phyloP scores from a whole-genome alignment of 2,888 invertebrate species.

The Eupithecia dodoneata region DNA sequence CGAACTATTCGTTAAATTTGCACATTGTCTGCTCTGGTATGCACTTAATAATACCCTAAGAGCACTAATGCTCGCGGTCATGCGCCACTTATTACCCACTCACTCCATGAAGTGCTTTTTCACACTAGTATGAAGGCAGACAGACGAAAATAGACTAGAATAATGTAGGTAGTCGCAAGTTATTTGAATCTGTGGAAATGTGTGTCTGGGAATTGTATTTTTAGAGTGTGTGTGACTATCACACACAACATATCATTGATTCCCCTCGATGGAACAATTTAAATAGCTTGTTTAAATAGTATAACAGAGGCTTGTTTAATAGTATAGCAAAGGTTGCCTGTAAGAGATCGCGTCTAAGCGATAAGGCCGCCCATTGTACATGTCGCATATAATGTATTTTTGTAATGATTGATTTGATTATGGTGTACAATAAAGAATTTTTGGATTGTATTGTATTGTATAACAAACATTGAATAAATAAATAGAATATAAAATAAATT shows the following conservation, averaged over 20 bases:
- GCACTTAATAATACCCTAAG: conserved; percentile 48
- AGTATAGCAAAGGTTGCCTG: no score
- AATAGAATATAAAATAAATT: no score
- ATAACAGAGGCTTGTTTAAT: no score
- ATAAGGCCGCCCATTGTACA: no score
- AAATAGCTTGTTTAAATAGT: background rate
- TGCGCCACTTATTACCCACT: conserved; percentile 41
- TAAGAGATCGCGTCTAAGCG: no score
- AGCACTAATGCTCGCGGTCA: conserved; percentile 45
- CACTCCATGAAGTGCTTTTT: conserved; percentile 33
- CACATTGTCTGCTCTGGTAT: conserved; percentile 52
- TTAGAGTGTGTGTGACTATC: background rate
- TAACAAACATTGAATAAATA: no score
- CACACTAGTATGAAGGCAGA: conserved; percentile 21
- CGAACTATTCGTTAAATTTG: conserved; percentile 62
- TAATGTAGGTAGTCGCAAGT: background rate
- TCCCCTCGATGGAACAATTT: background rate
- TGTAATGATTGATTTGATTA: no score
- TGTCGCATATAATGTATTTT: no score
- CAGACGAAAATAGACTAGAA: conserved; percentile 2
- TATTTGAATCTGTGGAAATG: no score
- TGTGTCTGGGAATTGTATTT: background rate
- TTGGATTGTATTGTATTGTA: no score
- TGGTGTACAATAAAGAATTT: no score
- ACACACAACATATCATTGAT: background rate